These are phyloP conservation scores for Sebastes diploproa DNA, from an alignment of 2,797 vertebrate genomes.

Conservation along the genomic window DNA sequence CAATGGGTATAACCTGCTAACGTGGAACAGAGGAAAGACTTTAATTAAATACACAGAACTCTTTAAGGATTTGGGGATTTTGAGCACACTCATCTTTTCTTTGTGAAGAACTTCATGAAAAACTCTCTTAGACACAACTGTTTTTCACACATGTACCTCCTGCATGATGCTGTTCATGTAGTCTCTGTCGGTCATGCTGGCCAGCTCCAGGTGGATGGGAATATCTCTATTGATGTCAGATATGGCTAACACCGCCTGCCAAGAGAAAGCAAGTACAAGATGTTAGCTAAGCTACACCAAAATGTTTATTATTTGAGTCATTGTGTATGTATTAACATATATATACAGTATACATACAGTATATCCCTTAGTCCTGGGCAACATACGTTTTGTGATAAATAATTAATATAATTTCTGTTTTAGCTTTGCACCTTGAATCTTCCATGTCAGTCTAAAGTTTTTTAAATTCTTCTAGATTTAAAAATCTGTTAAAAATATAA, in stretches of 20 bases:
- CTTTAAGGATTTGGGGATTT: not conserved
- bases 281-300: not conserved
- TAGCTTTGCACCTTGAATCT: no score
- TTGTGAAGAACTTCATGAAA: not conserved
- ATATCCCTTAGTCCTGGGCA: no score
- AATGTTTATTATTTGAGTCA: not conserved
- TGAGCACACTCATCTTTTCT: not conserved
- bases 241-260: slow-evolving; percentile 88
- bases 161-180: slow-evolving; percentile 93
- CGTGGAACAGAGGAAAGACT: slow-evolving; percentile 59
- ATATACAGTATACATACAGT: no score
- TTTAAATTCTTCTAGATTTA: no score
- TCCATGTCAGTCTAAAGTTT: no score
- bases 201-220: slow-evolving; percentile 95
- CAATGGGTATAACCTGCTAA: slow-evolving; percentile 97
- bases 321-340: not conserved
- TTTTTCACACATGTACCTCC: slow-evolving; percentile 86
- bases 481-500: no score
- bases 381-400: no score
- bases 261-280: not conserved
- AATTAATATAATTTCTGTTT: no score
- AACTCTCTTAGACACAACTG: not conserved
- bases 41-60: slow-evolving; percentile 27
- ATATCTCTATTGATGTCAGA: slow-evolving; percentile 88
- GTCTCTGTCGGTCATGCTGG: slow-evolving; percentile 95